Conservation (phyloP, 2,113 vertebrate species). For the Muntiacus reevesi region DNA sequence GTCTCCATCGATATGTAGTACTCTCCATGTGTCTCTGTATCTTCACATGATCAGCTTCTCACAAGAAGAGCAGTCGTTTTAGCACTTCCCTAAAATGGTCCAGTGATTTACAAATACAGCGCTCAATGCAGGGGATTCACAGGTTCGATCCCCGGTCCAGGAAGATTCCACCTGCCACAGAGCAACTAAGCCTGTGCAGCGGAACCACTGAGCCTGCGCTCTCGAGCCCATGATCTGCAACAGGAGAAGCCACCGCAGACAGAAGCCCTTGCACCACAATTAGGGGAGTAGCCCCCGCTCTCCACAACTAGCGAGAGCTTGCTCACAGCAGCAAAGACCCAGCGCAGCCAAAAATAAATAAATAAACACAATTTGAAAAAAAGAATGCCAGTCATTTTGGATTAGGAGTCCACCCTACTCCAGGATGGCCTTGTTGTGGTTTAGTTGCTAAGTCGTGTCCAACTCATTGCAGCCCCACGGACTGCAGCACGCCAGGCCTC, state of each 20-base stretch:
- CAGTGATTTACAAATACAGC: neutral
- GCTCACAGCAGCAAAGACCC: neutral
- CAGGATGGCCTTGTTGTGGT: neutral
- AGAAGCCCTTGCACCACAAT: neutral
- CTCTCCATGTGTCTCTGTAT: neutral
- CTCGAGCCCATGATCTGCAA: neutral
- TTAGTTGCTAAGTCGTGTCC: neutral
- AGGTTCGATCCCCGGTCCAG: neutral
- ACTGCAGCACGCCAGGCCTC: neutral
- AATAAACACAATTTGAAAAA: neutral
- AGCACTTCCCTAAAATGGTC: neutral
- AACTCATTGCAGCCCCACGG: neutral
- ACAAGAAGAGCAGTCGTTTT: neutral
- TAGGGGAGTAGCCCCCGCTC: rapidly evolving
- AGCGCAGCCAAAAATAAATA: neutral
- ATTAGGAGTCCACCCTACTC: neutral
- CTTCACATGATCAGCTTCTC: neutral
- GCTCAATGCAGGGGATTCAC: neutral
- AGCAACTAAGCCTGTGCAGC: neutral
- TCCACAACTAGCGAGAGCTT: neutral
- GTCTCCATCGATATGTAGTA: neutral
- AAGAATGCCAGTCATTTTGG: neutral
- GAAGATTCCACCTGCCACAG: neutral
- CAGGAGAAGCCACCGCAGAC: neutral
- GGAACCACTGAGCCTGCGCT: rapidly evolving